These are phyloP conservation scores for Myopa testacea DNA, from an alignment of 2,888 invertebrate species.

Conservation along the genomic window DNA sequence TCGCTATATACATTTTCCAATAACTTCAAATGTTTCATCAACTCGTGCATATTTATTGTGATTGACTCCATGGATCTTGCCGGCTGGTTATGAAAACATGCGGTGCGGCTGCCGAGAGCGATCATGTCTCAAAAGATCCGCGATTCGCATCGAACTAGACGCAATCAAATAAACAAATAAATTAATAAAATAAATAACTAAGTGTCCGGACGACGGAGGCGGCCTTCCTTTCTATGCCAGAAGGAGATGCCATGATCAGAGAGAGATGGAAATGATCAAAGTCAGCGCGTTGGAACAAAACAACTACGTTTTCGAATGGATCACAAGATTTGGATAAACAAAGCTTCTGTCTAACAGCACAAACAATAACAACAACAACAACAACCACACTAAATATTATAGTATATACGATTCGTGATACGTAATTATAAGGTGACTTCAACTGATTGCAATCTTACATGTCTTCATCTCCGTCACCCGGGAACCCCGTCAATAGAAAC, in stretches of 20 bases:
- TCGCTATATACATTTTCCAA: too few relatives aligned
- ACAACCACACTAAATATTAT: neutral
- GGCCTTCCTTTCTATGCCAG: neutral
- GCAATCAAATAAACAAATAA: slow-evolving; percentile 28
- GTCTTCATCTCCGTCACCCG: slow-evolving; percentile 6
- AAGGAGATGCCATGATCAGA: neutral
- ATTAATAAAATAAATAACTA: slow-evolving; percentile 36
- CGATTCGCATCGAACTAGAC: slow-evolving; percentile 9
- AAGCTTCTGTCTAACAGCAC: neutral
- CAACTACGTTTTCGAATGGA: neutral
- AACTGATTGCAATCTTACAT: neutral
- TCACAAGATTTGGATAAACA: neutral
- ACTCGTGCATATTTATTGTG: too few relatives aligned
- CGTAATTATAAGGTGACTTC: neutral
- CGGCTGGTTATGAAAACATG: too few relatives aligned
- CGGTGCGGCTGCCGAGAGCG: neutral
- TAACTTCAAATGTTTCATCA: too few relatives aligned
- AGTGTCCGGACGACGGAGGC: slow-evolving; percentile 1
- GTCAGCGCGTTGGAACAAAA: neutral
- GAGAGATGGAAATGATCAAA: neutral
- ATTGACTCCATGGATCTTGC: too few relatives aligned
- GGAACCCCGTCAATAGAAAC: too few relatives aligned
- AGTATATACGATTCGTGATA: neutral
- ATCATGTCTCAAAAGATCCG: slow-evolving; percentile 28
- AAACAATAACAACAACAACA: neutral